phyloP scores from a whole-genome alignment of 2,888 invertebrate genomes.

The Pristionchus maxplancki region DNA sequence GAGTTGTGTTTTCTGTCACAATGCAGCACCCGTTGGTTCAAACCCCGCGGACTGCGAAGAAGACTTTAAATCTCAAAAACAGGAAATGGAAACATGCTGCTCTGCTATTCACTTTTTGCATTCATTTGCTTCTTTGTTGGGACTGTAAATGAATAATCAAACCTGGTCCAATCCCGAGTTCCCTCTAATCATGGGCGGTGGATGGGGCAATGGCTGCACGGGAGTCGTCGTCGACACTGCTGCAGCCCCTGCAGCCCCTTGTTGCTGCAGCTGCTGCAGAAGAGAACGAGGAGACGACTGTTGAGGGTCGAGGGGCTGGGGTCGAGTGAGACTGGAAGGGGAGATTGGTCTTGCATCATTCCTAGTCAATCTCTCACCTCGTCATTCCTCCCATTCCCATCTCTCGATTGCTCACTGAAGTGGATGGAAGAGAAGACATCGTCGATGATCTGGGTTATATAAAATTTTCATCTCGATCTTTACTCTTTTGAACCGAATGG shows the following conservation, averaged over 20 bases:
- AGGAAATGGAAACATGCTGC: too few relatives aligned
- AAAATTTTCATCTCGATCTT: not conserved
- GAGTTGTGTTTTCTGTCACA: too few relatives aligned
- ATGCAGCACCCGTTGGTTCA: too few relatives aligned
- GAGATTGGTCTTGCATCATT: not conserved
- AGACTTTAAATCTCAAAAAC: too few relatives aligned
- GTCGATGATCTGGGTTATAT: not conserved
- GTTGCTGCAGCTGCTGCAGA: constrained; percentile 7
- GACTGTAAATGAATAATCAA: not conserved
- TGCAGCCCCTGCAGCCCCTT: not conserved
- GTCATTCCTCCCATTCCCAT: not conserved
- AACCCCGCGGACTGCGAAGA: too few relatives aligned
- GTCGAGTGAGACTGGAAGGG: constrained; percentile 15
- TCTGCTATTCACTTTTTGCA: not conserved
- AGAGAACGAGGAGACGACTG: not conserved
- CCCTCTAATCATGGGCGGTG: constrained; percentile 43
- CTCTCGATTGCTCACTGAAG: not conserved
- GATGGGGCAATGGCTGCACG: constrained; percentile 18
- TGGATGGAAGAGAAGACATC: not conserved
- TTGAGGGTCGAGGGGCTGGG: constrained; percentile 35
- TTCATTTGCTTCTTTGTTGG: not conserved
- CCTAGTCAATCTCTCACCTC: not conserved
- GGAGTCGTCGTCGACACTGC: not conserved
- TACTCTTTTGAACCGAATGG: not conserved
- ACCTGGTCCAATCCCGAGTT: constrained; percentile 48